phyloP scores from a whole-genome alignment of 2,113 vertebrate species.

The Clarias batrachus region DNA sequence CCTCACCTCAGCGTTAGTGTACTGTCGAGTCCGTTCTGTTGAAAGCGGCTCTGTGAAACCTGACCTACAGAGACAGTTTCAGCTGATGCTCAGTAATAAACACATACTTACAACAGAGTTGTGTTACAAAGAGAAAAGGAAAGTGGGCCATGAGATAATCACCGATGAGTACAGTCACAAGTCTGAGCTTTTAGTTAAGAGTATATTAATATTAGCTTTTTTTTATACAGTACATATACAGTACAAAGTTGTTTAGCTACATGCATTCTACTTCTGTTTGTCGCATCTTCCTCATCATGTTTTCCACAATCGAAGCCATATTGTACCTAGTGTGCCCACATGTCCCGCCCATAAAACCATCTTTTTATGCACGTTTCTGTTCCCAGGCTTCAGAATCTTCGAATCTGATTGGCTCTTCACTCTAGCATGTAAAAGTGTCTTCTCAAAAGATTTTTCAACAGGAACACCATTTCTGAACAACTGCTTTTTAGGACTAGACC shows the following conservation, averaged over 20 bases:
- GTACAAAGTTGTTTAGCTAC: background rate
- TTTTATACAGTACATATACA: background rate
- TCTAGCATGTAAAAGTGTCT: background rate
- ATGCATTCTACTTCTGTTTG: background rate
- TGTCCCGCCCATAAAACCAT: background rate
- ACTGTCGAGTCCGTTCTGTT: conserved; percentile 12
- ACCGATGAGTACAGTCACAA: background rate
- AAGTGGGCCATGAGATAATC: background rate
- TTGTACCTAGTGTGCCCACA: background rate
- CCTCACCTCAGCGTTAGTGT: conserved; percentile 18
- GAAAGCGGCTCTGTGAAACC: conserved; percentile 17
- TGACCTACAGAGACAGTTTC: background rate
- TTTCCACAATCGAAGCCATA: background rate
- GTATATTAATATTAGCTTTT: background rate
- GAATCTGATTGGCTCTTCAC: background rate
- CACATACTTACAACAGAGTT: background rate
- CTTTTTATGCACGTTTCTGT: background rate
- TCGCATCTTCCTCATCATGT: background rate
- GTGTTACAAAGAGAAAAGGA: background rate
- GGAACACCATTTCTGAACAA: no score
- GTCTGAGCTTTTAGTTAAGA: background rate
- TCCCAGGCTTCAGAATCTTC: background rate
- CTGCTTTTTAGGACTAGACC: no score
- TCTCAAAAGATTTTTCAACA: background rate
- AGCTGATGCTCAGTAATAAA: conserved; percentile 12